Percentiles rank a stretch among this genome's conserved stretches.
These are phyloP conservation scores for Percina caprodes DNA, from an alignment of 2,113 vertebrate species.

Conservation along the genomic window DNA sequence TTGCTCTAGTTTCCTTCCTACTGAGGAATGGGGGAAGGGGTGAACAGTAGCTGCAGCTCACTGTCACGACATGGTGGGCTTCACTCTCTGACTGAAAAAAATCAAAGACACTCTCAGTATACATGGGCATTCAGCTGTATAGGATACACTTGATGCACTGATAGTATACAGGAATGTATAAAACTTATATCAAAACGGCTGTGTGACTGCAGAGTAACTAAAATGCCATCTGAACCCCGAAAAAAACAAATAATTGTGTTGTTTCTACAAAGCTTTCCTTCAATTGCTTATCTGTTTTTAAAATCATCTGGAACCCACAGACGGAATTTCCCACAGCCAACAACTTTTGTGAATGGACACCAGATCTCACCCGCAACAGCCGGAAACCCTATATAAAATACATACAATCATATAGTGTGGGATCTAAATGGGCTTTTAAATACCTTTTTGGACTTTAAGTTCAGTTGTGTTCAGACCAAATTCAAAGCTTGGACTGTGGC, in stretches of 20 bases:
- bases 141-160: background rate
- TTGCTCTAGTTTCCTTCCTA: slow-evolving; percentile 75
- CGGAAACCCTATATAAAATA: background rate
- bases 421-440: background rate
- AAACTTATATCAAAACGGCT: background rate
- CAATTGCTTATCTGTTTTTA: background rate
- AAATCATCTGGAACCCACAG: background rate
- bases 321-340: background rate
- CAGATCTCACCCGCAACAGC: background rate
- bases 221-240: background rate
- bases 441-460: background rate
- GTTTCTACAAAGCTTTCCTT: background rate
- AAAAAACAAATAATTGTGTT: background rate
- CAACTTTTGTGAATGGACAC: background rate
- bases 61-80: slow-evolving; percentile 69
- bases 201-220: background rate
- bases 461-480: too few species aligned
- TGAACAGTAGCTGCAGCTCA: slow-evolving; percentile 64
- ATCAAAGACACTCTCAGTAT: background rate
- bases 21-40: slow-evolving; percentile 64
- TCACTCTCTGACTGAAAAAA: slow-evolving; percentile 15
- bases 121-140: background rate
- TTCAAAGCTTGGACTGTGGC: background rate
- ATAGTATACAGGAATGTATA: background rate
- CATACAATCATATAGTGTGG: background rate